A percentile compares a stretch with the other conserved stretches of the same genome.
Evolutionary conservation across 2,113 vertebrate species (phyloP).

Genomic region (Helogale parvula): DNA sequence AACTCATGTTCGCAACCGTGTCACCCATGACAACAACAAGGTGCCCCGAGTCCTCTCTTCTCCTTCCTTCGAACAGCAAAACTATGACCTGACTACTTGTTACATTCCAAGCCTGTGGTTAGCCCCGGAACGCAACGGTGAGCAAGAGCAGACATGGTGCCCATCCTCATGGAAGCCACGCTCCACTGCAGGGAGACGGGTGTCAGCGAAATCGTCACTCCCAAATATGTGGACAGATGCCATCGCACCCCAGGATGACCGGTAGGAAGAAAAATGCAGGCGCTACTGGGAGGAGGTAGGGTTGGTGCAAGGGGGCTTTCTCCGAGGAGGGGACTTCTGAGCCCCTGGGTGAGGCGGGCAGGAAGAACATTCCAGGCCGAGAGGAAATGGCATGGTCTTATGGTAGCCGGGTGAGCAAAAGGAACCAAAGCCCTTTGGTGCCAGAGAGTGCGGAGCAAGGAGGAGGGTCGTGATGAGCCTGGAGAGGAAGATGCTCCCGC

Average conservation of each 20-base stretch:
- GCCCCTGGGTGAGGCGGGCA: background rate
- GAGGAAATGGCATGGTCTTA: background rate
- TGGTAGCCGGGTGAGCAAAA: background rate
- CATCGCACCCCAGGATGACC: rapidly evolving
- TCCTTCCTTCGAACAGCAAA: background rate
- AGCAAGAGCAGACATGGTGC: rapidly evolving
- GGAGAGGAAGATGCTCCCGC: background rate
- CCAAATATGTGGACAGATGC: background rate
- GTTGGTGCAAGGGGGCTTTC: background rate
- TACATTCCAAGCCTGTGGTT: background rate
- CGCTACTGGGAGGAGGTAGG: background rate
- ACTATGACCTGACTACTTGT: background rate
- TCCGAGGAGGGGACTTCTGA: background rate
- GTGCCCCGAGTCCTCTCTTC: background rate
- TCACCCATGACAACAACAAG: too few relatives aligned
- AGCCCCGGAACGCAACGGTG: rapidly evolving
- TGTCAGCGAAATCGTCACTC: too few relatives aligned
- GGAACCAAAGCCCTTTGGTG: background rate
- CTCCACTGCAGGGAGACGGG: background rate
- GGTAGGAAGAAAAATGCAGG: background rate
- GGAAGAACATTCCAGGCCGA: background rate
- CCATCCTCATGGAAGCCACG: rapidly evolving
- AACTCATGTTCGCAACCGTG: too few relatives aligned
- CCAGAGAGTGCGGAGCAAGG: background rate
- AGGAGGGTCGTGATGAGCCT: background rate